Base-by-base conservation (phyloP, 2,113 vertebrate species). In the Phainopepla nitens region DNA sequence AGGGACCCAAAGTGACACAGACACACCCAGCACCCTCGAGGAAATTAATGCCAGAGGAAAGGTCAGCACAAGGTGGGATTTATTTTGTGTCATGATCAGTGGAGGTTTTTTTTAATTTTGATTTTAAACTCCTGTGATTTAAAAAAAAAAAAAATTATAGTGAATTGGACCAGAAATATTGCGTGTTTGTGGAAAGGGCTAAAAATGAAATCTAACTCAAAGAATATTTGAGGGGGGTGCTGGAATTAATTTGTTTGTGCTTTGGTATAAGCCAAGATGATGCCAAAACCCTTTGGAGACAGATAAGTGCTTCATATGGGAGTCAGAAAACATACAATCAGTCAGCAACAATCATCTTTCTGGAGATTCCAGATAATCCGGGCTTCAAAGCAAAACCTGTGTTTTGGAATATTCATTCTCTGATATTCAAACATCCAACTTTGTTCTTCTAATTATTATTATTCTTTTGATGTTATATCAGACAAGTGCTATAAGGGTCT, bases 401-500 rank as follows among this genome's bases (percentile, higher is more conserved):
- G 79, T 85, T 92, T 93, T 56, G 88, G 85, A 95, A 95, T 89
- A 90, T 86, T 93, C 76, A 60, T 83, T 35, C 92, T 90, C 85
- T 83, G 82, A 92, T 94, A 93, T 90, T 94, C 88, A 90, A 93
- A 84, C 90, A 60, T 11, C 79, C 92, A 94, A 95, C 92, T 96
- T 95, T 92, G 85, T 94, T 94, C 91, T 94, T 86, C 93, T 97
- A 94, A 97, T 96, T 96, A 90, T 96, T 93, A 77, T 90, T 95
- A 78, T 91, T 78, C 90, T 93, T 97, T 96, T 96, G 88, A 94
- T 95, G 90, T 96, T 81, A 5, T 94, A 91, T 93, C 96, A 90
- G 96, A 93, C 76, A 64, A 94, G 72, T 94, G 92, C 94, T 91
- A 87, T 35, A 20, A 89, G 94, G 92, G 94, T 71, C 94, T 94